phyloP scores from a whole-genome alignment of 2,113 vertebrate genomes.

The Pachyramphus minor region DNA sequence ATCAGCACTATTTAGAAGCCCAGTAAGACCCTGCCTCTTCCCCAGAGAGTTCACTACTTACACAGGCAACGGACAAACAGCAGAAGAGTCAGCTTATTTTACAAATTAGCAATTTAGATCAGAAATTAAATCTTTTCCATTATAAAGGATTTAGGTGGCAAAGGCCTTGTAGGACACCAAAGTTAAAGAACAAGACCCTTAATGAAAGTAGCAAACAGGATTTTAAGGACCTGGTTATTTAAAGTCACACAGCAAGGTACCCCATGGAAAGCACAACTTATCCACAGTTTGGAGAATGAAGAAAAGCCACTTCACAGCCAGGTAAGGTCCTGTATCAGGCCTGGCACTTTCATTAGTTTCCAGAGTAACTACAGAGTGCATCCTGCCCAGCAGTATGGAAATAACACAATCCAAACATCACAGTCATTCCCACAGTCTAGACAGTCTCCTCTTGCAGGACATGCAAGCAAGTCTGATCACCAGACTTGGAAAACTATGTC shows the following conservation, averaged over 20 bases:
- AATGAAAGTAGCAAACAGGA: rapidly evolving
- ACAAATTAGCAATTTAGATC: neutral
- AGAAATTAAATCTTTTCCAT: neutral
- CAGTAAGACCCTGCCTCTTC: neutral
- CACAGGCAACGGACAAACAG: neutral
- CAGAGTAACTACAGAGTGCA: neutral
- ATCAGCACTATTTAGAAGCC: neutral
- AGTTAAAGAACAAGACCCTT: neutral
- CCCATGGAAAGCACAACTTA: neutral
- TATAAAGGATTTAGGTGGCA: neutral
- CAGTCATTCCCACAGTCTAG: conserved; percentile 66
- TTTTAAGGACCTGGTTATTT: neutral
- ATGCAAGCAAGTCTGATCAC: conserved; percentile 3
- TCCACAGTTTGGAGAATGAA: neutral
- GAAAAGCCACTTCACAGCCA: neutral
- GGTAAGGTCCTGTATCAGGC: neutral
- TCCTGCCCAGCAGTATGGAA: conserved; percentile 21
- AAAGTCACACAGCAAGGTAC: neutral
- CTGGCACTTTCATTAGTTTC: neutral
- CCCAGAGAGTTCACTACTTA: neutral
- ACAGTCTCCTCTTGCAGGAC: conserved; percentile 46
- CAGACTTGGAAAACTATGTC: conserved; percentile 45
- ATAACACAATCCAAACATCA: conserved; percentile 56
- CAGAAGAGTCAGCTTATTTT: neutral
- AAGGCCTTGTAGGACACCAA: neutral